Evolutionary conservation across 2,888 invertebrate species (phyloP).

Genomic region (Lathronympha strigana): DNA sequence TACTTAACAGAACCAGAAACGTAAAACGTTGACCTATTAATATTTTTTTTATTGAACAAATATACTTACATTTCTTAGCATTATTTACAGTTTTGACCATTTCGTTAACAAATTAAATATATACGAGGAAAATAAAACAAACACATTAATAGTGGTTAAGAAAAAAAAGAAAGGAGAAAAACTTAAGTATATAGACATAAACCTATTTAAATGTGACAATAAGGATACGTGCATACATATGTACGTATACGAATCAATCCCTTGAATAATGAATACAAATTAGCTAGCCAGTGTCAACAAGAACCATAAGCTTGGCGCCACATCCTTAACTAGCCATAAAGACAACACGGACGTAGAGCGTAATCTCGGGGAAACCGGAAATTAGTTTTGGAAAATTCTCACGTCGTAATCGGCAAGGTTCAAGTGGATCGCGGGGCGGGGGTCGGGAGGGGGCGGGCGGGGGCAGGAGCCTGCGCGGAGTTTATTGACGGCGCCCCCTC

Average conservation of each 20-base stretch:
- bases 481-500: slow-evolving; percentile 80
- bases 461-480: slow-evolving; percentile 80
- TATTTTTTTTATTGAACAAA: too few species aligned
- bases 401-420: slow-evolving; percentile 60
- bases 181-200: too few species aligned
- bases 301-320: not conserved
- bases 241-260: not conserved
- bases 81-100: too few species aligned
- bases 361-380: slow-evolving; percentile 40
- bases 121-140: too few species aligned
- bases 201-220: not conserved
- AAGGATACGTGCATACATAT: not conserved
- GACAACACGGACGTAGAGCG: slow-evolving; percentile 22
- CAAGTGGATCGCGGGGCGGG: slow-evolving; percentile 54
- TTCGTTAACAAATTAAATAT: too few species aligned
- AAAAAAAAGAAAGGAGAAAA: too few species aligned
- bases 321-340: slow-evolving; percentile 9
- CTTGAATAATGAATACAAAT: not conserved
- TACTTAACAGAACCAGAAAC: too few species aligned
- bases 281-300: not conserved
- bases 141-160: too few species aligned
- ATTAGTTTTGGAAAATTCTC: slow-evolving; percentile 52
- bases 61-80: too few species aligned
- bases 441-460: slow-evolving; percentile 59
- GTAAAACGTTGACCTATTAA: too few species aligned